Base-by-base conservation (phyloP, 2,797 vertebrate species). In the Myotis planiceps region DNA sequence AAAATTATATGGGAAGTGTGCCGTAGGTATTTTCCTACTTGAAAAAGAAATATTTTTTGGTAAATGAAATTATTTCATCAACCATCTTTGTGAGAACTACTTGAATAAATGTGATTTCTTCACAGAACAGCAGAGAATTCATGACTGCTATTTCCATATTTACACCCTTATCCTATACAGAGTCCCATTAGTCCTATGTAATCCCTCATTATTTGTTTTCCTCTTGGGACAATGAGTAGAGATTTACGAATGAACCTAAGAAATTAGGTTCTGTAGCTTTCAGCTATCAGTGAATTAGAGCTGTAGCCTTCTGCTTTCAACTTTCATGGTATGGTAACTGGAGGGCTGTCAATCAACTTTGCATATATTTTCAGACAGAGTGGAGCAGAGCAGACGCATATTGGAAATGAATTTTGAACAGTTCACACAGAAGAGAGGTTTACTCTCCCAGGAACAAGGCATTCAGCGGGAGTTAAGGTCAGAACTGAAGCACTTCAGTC, bases 371-470 rank as follows among this genome's bases (percentile, higher is more conserved):
- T 92, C 94, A 95, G 83, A 89, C 45, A 69, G 94, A 72, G 47
- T 58, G 32, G 84, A 93, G 79, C 82, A 82, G 42, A 96, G 92
- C n/a, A 97, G 88, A 95, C 65, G 78, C 34, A 80, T 51, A 69
- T 8, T 82, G 83, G 49, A 96, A 95, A 96, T 90, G 94, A 96
- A 98, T 98, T 97, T 94, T 97, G 94, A 98, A 84, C 78, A 97
- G 96, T 91, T 88, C 69, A 53, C 49, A 78, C 58, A 45, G 60
- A 83, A 95, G 85, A 85, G 58, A 97, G 93, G 74, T 91, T 92
- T 96, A 37, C 74, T 96, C 92, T 95, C 93, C n/a, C 15, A 95
- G 95, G 92, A 96, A 84, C 49, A 65, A 82, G 68, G 74, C 74
- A 86, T 94, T 88, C 88, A 9, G 88, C 47, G 5, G 79, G 82